Conservation (phyloP, 1,140 invertebrate genomes). For the Hylaeus anthracinus region DNA sequence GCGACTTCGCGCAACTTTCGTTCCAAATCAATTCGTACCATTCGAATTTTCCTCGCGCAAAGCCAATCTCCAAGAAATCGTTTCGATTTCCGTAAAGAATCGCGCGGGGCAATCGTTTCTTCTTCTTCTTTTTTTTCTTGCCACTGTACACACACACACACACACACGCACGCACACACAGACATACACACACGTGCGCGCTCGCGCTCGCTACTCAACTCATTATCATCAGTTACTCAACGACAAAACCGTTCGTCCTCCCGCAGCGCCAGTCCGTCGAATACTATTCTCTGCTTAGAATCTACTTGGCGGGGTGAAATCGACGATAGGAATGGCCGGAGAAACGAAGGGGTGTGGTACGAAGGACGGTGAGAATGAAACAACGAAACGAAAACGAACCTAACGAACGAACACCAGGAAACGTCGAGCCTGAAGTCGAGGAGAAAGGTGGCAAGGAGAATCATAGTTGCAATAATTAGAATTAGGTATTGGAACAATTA, state of each 20-base stretch:
- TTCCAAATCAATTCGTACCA: neutral
- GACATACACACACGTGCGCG: constrained; percentile 70
- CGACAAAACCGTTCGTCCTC: constrained; percentile 75
- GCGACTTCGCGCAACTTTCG: neutral
- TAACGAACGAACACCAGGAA: constrained; percentile 39
- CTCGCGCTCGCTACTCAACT: constrained; percentile 63
- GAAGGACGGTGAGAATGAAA: constrained; percentile 20
- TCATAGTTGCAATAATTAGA: no score
- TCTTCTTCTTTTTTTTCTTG: constrained; percentile 46
- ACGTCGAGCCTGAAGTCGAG: neutral
- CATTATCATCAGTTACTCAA: constrained; percentile 70
- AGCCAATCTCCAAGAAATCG: constrained; percentile 23
- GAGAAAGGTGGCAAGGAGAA: neutral
- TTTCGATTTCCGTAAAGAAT: neutral
- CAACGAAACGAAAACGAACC: constrained; percentile 9
- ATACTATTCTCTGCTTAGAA: constrained; percentile 77
- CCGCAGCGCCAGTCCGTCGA: constrained; percentile 75
- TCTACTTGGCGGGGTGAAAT: constrained; percentile 70
- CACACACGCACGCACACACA: constrained; percentile 66
- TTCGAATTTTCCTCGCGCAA: neutral
- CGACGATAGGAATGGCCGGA: constrained; percentile 48
- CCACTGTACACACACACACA: constrained; percentile 78
- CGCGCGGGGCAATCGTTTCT: constrained; percentile 32
- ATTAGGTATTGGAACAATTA: no score
- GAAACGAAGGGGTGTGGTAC: constrained; percentile 45